Conservation (phyloP, 2,888 invertebrate species). For the Axea sp. region DNA sequence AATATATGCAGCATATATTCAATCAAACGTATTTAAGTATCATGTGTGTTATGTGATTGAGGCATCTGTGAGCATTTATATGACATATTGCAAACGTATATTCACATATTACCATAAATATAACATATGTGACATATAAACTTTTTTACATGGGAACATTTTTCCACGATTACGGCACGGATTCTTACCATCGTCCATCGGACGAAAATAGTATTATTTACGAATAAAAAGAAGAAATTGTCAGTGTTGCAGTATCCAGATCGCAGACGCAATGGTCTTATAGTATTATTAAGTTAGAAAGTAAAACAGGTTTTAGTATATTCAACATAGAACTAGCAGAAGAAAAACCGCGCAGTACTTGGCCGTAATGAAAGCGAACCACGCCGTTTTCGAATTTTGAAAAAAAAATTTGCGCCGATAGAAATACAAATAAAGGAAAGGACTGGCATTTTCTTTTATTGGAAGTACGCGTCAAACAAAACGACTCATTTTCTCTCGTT, state of each 20-base stretch:
- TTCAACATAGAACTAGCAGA: constrained; percentile 31
- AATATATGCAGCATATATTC: too few species aligned
- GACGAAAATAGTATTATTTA: constrained; percentile 53
- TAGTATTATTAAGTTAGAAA: constrained; percentile 61
- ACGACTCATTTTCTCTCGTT: not conserved
- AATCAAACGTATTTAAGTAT: too few species aligned
- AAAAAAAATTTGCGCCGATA: constrained; percentile 3
- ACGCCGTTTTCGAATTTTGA: constrained; percentile 9
- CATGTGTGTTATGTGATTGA: too few species aligned
- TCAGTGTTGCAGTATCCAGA: constrained; percentile 38
- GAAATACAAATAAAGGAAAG: not conserved
- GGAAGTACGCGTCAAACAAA: not conserved
- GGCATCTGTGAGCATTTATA: too few species aligned
- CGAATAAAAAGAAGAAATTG: constrained; percentile 40
- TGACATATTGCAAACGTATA: too few species aligned
- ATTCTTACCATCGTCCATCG: constrained; percentile 8
- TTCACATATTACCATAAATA: too few species aligned
- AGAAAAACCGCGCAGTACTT: constrained; percentile 31
- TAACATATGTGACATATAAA: too few species aligned
- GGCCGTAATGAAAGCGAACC: constrained; percentile 32
- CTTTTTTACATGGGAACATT: too few species aligned
- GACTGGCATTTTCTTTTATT: not conserved
- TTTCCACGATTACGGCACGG: not conserved
- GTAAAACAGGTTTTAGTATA: constrained; percentile 47
- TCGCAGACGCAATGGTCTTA: constrained; percentile 37